Evolutionary conservation across 1,140 invertebrate genomes (phyloP), one percentile per base, ranked within the genome.

Genomic region (Tetramorium alpestre): DNA sequence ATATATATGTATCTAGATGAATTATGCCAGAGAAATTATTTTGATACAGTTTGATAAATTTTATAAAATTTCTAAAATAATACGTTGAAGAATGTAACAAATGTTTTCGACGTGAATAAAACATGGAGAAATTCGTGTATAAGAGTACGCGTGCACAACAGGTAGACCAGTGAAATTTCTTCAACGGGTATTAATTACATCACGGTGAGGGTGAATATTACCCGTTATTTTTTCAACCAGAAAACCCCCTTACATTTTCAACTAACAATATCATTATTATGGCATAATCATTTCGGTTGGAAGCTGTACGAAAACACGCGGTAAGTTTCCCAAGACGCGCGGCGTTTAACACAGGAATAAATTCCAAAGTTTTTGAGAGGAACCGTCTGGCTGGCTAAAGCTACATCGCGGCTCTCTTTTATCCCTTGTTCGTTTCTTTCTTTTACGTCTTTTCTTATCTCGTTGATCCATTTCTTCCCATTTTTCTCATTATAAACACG

Each of bases 291-390:
- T 88, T 88, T 88, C 28, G 18, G 62, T 82, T 38, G 51, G 65
- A 82, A 28, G 49, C 87, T 85, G 38, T 72, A 78, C 73, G 84
- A 87, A 90, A 92, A 92, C 86, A 91, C 64, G 47, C 81, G 75
- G 65, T 77, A 86, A 54, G 73, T 89, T 89, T 87, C 47, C 85
- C 76, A 56, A 81, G 87, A 54, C 70, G 72, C 56, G 64, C 49
- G 41, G 75, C 64, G 70, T 51, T 86, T 62, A 88, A 60, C 69
- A 80, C 87, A 65, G 70, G 86, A 92, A 92, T 92, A 91, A 92
- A 93, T 93, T 92, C 64, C 69, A 77, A 92, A 93, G 89, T 93
- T 93, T 92, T 92, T 87, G 89, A 92, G 90, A 88, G 80, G 81
- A 92, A 88, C 82, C 80, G 47, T 44, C 67, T 75, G 58, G 75